Percentiles rank a stretch among this genome's conserved stretches.
Evolutionary conservation across 2,797 vertebrate species (phyloP).

Genomic region (Micromesistius poutassou): DNA sequence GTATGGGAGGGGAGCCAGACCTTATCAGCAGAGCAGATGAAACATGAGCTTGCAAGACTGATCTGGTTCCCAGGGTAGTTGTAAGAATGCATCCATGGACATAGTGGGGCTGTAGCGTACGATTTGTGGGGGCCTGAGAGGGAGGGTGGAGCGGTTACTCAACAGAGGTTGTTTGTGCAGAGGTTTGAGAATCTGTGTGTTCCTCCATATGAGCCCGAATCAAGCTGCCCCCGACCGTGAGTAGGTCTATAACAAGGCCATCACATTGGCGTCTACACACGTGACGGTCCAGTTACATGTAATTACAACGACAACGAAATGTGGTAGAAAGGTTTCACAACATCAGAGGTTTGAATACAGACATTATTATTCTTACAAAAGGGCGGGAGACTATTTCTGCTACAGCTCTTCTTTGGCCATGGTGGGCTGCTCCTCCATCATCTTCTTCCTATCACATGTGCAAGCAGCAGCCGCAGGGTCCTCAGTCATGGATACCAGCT

Average conservation of each 20-base stretch:
- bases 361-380: background rate
- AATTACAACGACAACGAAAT: background rate
- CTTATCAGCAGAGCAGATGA: no score
- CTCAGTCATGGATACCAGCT: constrained; percentile 52
- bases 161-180: background rate
- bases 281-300: background rate
- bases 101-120: no score
- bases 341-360: background rate
- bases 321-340: background rate
- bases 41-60: no score
- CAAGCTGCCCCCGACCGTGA: no score
- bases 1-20: no score
- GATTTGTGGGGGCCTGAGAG: no score
- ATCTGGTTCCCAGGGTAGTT: no score
- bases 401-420: constrained; percentile 57
- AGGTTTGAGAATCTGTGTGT: background rate
- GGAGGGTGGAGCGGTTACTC: no score
- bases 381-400: constrained; percentile 14
- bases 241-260: background rate
- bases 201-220: no score
- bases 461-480: constrained; percentile 33
- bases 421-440: background rate
- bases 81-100: no score
- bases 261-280: background rate
- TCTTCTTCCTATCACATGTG: constrained; percentile 27